phyloP scores from a whole-genome alignment of 2,113 vertebrate genomes.

The Bathybates hornii region DNA sequence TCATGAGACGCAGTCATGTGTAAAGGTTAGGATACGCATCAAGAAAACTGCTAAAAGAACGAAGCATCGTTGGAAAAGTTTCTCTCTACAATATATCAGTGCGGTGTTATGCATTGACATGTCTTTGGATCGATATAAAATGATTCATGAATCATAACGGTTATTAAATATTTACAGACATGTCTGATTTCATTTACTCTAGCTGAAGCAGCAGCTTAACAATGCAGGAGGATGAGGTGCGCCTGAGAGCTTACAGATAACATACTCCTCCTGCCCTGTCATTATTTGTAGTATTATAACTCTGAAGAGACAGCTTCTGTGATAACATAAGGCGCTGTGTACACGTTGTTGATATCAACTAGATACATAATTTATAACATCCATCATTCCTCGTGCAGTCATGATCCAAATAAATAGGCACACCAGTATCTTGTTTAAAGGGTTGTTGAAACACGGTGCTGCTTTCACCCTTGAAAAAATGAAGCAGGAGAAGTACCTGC shows the following conservation, averaged over 20 bases:
- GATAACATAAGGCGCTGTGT: background rate
- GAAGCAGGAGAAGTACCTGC: background rate
- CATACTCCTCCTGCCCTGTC: background rate
- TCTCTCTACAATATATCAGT: background rate
- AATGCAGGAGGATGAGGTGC: background rate
- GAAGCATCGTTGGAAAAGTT: background rate
- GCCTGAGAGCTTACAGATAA: background rate
- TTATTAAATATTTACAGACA: background rate
- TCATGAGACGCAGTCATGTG: background rate
- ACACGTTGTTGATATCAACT: background rate
- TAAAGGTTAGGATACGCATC: background rate
- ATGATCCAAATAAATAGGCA: background rate
- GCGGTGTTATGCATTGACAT: background rate
- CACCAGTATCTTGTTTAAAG: background rate
- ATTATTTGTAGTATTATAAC: background rate
- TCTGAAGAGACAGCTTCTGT: background rate
- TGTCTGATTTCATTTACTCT: background rate
- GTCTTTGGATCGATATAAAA: background rate
- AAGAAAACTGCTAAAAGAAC: background rate
- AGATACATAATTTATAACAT: background rate
- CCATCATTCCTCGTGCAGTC: background rate
- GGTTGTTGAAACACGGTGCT: background rate
- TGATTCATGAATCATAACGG: background rate
- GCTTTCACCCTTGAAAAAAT: conserved; percentile 8
- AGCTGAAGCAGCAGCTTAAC: background rate